phyloP scores from a whole-genome alignment of 2,888 invertebrate genomes.

The Ichneumoninae sp. region DNA sequence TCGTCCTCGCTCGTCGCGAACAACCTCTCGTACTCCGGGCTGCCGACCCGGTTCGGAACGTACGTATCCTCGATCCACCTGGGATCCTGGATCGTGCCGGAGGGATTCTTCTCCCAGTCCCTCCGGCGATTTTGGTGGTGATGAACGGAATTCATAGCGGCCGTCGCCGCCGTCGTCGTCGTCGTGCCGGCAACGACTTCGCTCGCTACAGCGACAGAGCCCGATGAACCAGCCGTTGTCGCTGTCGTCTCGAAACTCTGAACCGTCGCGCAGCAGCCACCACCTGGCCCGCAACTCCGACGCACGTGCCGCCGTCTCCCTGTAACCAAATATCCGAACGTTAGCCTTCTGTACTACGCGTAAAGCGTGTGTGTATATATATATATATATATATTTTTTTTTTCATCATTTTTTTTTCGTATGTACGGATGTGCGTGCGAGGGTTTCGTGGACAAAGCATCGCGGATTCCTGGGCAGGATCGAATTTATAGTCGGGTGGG shows the following conservation, averaged over 20 bases:
- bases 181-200: slow-evolving; percentile 33
- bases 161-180: slow-evolving; percentile 37
- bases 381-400: neutral
- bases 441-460: slow-evolving; percentile 2
- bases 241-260: slow-evolving; percentile 52
- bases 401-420: neutral
- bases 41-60: neutral
- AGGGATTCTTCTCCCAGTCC: slow-evolving; percentile 7
- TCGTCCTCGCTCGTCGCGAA: slow-evolving; percentile 14
- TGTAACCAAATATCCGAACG: slow-evolving; percentile 80
- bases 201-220: slow-evolving; percentile 24
- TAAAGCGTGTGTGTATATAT: neutral
- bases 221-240: slow-evolving; percentile 38
- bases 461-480: neutral
- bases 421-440: neutral
- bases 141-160: slow-evolving; percentile 45
- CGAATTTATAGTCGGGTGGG: neutral
- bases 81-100: slow-evolving; percentile 42
- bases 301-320: slow-evolving; percentile 84
- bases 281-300: slow-evolving; percentile 78
- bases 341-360: slow-evolving; percentile 29
- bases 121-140: slow-evolving; percentile 38
- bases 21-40: slow-evolving; percentile 47
- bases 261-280: slow-evolving; percentile 75
- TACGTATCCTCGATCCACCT: slow-evolving; percentile 25